Conservation (phyloP, 2,888 invertebrate genomes). For the Ctenicera cuprea region DNA sequence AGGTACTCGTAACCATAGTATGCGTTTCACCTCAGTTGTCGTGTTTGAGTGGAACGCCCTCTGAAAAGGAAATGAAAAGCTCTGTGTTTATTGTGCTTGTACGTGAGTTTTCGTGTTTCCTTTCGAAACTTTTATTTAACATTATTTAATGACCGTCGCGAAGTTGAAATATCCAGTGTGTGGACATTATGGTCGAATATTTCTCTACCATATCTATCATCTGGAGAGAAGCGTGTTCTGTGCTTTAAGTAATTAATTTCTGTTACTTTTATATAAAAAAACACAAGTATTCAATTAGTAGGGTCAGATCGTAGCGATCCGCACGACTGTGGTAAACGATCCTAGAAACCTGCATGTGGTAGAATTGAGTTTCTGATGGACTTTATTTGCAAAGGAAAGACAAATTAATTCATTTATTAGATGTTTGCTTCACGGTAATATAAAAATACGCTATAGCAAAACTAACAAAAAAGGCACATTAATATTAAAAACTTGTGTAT, state of each 20-base stretch:
- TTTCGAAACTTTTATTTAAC: conserved; percentile 33
- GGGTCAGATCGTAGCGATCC: conserved; percentile 17
- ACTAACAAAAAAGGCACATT: too few relatives aligned
- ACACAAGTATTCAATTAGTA: conserved; percentile 22
- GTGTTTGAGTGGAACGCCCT: conserved; percentile 18
- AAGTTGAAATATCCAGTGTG: conserved; percentile 15
- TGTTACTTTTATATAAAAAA: conserved; percentile 15
- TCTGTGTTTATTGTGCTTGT: conserved; percentile 34
- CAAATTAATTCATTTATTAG: conserved; percentile 9
- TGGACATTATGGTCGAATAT: neutral
- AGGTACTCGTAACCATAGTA: conserved; percentile 8
- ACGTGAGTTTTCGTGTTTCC: conserved; percentile 30
- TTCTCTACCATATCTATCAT: conserved; percentile 14
- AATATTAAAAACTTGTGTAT: too few relatives aligned
- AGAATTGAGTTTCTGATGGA: conserved; percentile 2
- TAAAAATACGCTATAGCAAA: too few relatives aligned
- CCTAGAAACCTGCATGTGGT: conserved; percentile 15
- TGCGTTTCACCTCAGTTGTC: conserved; percentile 23
- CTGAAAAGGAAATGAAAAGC: conserved; percentile 35
- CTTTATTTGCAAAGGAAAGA: conserved; percentile 13
- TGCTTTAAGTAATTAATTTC: conserved; percentile 21
- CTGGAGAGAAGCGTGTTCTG: conserved; percentile 8
- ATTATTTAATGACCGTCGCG: conserved; percentile 24
- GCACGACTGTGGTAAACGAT: conserved; percentile 3
- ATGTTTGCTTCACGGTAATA: too few relatives aligned